These are phyloP conservation scores for Xiphias gladius DNA, from an alignment of 2,113 vertebrate species.

Conservation along the genomic window DNA sequence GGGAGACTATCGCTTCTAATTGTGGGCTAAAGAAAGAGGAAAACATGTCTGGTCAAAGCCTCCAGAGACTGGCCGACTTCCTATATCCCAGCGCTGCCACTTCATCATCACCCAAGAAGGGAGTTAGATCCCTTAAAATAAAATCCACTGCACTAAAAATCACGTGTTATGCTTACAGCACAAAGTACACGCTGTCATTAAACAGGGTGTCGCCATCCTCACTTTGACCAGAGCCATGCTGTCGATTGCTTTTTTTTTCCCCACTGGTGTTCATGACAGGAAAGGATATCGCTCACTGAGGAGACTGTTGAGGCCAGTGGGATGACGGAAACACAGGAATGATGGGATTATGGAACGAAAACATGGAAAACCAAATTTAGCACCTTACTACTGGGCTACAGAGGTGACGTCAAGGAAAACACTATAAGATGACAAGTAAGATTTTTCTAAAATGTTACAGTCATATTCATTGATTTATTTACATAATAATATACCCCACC, in stretches of 20 bases:
- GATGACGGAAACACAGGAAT: slow-evolving; percentile 41
- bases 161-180: slow-evolving; percentile 71
- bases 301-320: slow-evolving; percentile 38
- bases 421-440: neutral
- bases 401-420: slow-evolving; percentile 7
- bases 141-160: slow-evolving; percentile 74
- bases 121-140: slow-evolving; percentile 76
- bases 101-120: slow-evolving; percentile 75
- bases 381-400: slow-evolving; percentile 8
- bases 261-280: slow-evolving; percentile 56
- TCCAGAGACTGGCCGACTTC: slow-evolving; percentile 73
- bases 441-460: neutral
- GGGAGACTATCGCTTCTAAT: slow-evolving; percentile 83
- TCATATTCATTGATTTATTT: neutral
- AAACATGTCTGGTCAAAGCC: slow-evolving; percentile 82
- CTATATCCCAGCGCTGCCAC: slow-evolving; percentile 70
- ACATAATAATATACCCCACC: neutral
- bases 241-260: slow-evolving; percentile 37
- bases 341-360: slow-evolving; percentile 40
- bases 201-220: slow-evolving; percentile 74
- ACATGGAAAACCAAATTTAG: slow-evolving; percentile 32
- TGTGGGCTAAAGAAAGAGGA: slow-evolving; percentile 80
- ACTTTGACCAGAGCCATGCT: slow-evolving; percentile 68
- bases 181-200: slow-evolving; percentile 71
- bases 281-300: slow-evolving; percentile 54